Conservation (phyloP, 2,888 invertebrate genomes). For the Cylloceria caligata region DNA sequence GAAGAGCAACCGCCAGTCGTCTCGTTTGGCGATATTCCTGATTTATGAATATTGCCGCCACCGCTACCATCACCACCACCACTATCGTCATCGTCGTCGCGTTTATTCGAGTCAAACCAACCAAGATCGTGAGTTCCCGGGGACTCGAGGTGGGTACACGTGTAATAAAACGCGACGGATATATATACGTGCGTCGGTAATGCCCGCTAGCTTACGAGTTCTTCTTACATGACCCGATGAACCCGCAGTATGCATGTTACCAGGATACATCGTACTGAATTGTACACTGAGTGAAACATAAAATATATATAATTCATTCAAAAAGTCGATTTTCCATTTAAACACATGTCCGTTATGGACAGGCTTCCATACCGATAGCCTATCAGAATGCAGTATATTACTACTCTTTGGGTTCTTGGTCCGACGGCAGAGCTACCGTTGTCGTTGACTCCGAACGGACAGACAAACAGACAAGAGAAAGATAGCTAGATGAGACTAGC, state of each 20-base stretch:
- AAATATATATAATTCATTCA: background rate
- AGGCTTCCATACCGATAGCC: conserved; percentile 2
- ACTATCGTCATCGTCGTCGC: conserved; percentile 35
- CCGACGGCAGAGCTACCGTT: conserved; percentile 18
- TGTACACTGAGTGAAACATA: conserved; percentile 17
- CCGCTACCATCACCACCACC: conserved; percentile 6
- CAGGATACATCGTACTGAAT: conserved; percentile 12
- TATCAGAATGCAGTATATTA: background rate
- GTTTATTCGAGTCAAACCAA: conserved; percentile 67
- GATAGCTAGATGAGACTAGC: conserved; percentile 61
- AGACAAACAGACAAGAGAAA: conserved; percentile 34
- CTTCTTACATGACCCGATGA: conserved; percentile 52
- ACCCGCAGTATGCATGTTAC: conserved; percentile 24
- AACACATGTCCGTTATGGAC: conserved; percentile 6
- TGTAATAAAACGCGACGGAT: conserved; percentile 78
- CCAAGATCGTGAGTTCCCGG: conserved; percentile 67
- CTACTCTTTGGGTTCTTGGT: conserved; percentile 9
- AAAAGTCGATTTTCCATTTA: conserved; percentile 27
- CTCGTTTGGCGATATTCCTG: conserved; percentile 78
- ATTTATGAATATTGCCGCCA: conserved; percentile 79
- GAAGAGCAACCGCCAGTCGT: conserved; percentile 59
- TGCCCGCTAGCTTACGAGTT: conserved; percentile 29
- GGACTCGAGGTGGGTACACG: conserved; percentile 69
- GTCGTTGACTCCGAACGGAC: conserved; percentile 50
- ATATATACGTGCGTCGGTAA: conserved; percentile 70